Base-by-base conservation (phyloP, 2,113 vertebrate species). In the Halichoerus grypus region DNA sequence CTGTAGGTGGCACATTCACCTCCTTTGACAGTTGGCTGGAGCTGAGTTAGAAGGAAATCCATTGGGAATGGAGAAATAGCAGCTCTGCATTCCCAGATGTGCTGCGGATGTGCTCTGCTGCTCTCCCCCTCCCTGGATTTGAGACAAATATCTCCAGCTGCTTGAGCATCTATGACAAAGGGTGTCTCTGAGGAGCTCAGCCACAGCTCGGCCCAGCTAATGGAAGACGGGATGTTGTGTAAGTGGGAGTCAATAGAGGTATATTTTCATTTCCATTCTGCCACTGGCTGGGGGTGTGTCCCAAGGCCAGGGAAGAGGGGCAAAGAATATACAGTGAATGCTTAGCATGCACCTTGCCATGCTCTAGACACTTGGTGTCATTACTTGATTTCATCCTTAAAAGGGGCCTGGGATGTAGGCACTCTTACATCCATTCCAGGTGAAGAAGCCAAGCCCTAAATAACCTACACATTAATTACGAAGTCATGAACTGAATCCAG, bases 1-100 rank as follows among this genome's bases (percentile, higher is more conserved):
- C 18, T 8, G 42, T 18, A 26, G 3, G 0, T 61, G 36, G 81
- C 65, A 11, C 4, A n/a, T 33, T 69, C 3, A 4, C 7, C 19
- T 36, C 88, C 95, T 94, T 94, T 91, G 28, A 57, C 92, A 61
- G 46, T 33, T 57, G 28, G n/a, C 69, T 79, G 39, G 51, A 72
- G 39, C 81, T 82, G 57, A 82, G 53, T 31, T 67, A 26, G 59
- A 42, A 46, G 28, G 24, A 65, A 67, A 67, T 69, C 82, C 65
- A 4, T 4, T 11, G 24, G n/a, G 19, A 80, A 77, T 46, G 22
- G 31, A 72, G 33, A 69, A 42, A 13, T 4, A 69, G 65, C 28
- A 65, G 7, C 33, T 92, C n/a, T 84, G 67, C 19, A 31, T 9
- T 49, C 26, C 63, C 18, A n/a, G 57, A 2, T 22, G 16, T 61